A percentile compares a stretch with the other conserved stretches of the same genome.
These are phyloP conservation scores for Diarsia brunnea DNA, from an alignment of 2,888 invertebrate genomes.

Conservation along the genomic window DNA sequence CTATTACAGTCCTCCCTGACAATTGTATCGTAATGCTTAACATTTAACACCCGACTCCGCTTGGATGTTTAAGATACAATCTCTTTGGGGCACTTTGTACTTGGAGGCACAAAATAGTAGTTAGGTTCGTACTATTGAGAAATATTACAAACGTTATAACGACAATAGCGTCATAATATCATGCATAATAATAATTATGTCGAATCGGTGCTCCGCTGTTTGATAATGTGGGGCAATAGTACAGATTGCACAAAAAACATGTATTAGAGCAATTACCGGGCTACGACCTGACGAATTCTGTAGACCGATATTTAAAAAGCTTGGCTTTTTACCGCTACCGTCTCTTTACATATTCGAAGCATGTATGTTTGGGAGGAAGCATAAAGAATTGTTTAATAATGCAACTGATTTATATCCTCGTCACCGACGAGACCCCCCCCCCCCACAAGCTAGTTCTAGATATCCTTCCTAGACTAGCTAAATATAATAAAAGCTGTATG, in stretches of 20 bases:
- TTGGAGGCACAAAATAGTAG: not conserved
- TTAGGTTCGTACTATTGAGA: not conserved
- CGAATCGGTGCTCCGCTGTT: too few relatives aligned
- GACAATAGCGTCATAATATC: too few relatives aligned
- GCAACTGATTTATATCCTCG: not conserved
- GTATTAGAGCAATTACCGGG: not conserved
- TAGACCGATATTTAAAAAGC: not conserved
- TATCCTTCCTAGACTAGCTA: too few relatives aligned
- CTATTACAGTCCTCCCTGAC: constrained; percentile 60
- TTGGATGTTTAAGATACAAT: constrained; percentile 37
- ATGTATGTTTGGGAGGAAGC: not conserved
- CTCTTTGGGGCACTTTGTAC: constrained; percentile 18
- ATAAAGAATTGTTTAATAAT: not conserved
- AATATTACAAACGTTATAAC: too few relatives aligned
- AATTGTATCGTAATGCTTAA: constrained; percentile 67
- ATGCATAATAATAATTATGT: too few relatives aligned
- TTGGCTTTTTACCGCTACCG: not conserved
- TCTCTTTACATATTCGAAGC: not conserved
- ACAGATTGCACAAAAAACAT: too few relatives aligned
- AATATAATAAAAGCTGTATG: not conserved
- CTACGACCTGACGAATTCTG: not conserved
- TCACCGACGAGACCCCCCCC: too few relatives aligned
- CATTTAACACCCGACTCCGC: constrained; percentile 52
- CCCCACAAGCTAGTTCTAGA: too few relatives aligned
- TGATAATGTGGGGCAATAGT: too few relatives aligned